Evolutionary conservation across 2,888 invertebrate genomes (phyloP).

Genomic region (Pasiphila rectangulata): DNA sequence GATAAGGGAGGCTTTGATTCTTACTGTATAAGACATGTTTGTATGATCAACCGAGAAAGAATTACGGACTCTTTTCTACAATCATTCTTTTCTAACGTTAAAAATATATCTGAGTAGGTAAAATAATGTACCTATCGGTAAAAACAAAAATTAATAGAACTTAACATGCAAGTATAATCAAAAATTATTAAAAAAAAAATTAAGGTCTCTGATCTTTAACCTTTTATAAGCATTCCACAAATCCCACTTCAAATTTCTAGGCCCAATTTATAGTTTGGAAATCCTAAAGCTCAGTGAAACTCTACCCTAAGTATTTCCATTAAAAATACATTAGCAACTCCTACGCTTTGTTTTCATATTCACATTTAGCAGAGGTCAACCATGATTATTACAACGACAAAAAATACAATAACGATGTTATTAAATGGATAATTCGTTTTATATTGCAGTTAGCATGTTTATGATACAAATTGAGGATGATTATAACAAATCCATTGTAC

Average conservation of each 20-base stretch:
- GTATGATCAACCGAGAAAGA: too few relatives aligned
- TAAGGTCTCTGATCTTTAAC: neutral
- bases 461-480: slow-evolving; percentile 21
- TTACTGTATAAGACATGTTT: too few relatives aligned
- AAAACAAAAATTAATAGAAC: too few relatives aligned
- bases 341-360: slow-evolving; percentile 52
- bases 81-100: too few relatives aligned
- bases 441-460: slow-evolving; percentile 35
- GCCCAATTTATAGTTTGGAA: too few relatives aligned
- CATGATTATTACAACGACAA: slow-evolving; percentile 48
- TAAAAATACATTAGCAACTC: slow-evolving; percentile 62
- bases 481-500: slow-evolving; percentile 3
- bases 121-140: too few relatives aligned
- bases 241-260: neutral
- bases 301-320: slow-evolving; percentile 44
- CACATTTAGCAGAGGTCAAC: slow-evolving; percentile 52
- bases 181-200: too few relatives aligned
- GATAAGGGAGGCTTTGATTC: too few relatives aligned
- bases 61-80: too few relatives aligned
- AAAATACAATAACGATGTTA: slow-evolving; percentile 46
- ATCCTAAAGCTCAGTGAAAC: slow-evolving; percentile 9
- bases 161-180: too few relatives aligned
- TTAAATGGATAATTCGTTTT: slow-evolving; percentile 43
- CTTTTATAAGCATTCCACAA: neutral
- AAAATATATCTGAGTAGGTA: too few relatives aligned